phyloP scores from a whole-genome alignment of 2,888 invertebrate species.

The Pseudococcus jackbeardsleyi region DNA sequence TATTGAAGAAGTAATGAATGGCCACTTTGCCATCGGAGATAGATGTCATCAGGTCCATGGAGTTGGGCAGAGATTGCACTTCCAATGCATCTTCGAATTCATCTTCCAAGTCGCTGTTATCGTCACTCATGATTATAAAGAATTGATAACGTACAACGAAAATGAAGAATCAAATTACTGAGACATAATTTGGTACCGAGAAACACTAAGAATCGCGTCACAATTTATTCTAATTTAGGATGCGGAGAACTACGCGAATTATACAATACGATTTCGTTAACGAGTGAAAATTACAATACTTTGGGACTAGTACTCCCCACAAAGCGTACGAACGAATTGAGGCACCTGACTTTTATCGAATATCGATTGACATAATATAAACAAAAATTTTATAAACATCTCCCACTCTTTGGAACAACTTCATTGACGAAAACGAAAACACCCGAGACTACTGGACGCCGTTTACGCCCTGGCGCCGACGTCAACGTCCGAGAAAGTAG shows the following conservation, averaged over 20 bases:
- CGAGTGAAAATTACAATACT: neutral
- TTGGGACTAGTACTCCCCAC: neutral
- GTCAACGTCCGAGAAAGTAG: neutral
- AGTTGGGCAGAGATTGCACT: slow-evolving; percentile 69
- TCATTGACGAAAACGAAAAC: slow-evolving; percentile 43
- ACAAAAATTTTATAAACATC: slow-evolving; percentile 44
- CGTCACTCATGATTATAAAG: slow-evolving; percentile 60
- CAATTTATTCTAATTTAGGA: neutral
- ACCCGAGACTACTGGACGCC: neutral
- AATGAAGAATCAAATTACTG: neutral
- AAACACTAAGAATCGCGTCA: neutral
- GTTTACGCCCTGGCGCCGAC: neutral
- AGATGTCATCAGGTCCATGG: slow-evolving; percentile 78
- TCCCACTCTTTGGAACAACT: neutral
- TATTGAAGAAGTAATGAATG: slow-evolving; percentile 92
- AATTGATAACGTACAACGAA: neutral
- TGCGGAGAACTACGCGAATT: neutral
- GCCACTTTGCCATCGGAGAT: slow-evolving; percentile 84
- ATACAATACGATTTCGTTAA: slow-evolving; percentile 22
- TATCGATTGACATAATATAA: slow-evolving; percentile 42
- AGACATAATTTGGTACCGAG: neutral
- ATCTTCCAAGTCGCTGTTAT: slow-evolving; percentile 65
- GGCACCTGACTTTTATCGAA: slow-evolving; percentile 24
- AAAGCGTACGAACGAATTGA: slow-evolving; percentile 48
- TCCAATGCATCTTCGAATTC: slow-evolving; percentile 74